Base-by-base conservation (phyloP, 1,140 invertebrate genomes). In the Notospermus geniculatus region DNA sequence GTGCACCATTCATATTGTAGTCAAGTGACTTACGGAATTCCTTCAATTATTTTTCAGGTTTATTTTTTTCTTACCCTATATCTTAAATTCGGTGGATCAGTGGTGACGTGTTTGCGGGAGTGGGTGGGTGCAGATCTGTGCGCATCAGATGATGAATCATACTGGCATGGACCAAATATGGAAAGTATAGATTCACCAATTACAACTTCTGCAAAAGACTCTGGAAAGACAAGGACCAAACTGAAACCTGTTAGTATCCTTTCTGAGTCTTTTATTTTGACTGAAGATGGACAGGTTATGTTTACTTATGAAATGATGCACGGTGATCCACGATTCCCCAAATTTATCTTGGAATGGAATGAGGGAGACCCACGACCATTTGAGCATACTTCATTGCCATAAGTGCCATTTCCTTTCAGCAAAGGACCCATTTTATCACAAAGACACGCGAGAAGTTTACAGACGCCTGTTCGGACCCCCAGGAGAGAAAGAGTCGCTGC, bases 371-470 rank as follows among this genome's bases (percentile, higher is more conserved):
- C 73, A 1, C 71, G 73, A 17, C 4, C 15, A 7, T 69, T 72
- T 46, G 59, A 66, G 54, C 69, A 71, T 50, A 13, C 28, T 22
- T n/a, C n/a, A n/a, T n/a, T n/a, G n/a, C n/a, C n/a, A n/a, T n/a
- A n/a, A n/a, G 32, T 36, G 5, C 32, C 15, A 4, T 7, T 54
- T 23, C 60, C 11, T 73, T 74, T 62, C 63, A 74, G 73, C 67
- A 1, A 70, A 69, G 59, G 73, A 74, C 62, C 73, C 73, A n/a
- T 74, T 74, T 65, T 74, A 73, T 57, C 59, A 56, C 9, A 66
- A 70, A 65, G 71, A 74, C 0, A 74, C 73, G 46, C 69, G 73
- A 56, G 73, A 74, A 30, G 57, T 74, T 13, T 74, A 72, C 52
- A 53, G 73, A 39, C 54, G 64, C 46, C 71, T 74, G 63, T 74